A percentile compares a stretch with the other conserved stretches of the same genome.
phyloP scores from a whole-genome alignment of 2,888 invertebrate genomes.

The Sepiola atlantica region DNA sequence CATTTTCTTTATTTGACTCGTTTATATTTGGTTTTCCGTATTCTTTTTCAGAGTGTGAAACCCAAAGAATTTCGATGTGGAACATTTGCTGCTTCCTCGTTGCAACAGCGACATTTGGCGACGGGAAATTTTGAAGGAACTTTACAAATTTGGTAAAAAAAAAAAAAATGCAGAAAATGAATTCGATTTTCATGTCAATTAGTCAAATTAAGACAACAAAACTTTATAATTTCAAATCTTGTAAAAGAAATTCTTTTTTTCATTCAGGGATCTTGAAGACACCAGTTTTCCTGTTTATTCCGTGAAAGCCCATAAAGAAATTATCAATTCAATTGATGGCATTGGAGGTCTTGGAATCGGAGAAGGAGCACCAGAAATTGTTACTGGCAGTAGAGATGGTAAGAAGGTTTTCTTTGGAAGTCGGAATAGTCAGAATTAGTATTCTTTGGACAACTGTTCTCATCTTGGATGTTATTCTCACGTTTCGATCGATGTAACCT shows the following conservation, averaged over 20 bases:
- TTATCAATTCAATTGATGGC: constrained; percentile 93
- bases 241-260: not conserved
- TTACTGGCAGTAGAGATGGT: constrained; percentile 95
- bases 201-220: not conserved
- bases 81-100: constrained; percentile 91
- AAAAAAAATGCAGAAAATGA: not conserved
- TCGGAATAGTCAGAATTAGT: too few species aligned
- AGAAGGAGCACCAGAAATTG: constrained; percentile 95
- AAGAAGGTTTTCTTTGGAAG: constrained; percentile 52
- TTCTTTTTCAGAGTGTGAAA: constrained; percentile 80
- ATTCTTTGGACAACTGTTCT: too few species aligned
- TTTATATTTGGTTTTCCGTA: not conserved
- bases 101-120: constrained; percentile 87
- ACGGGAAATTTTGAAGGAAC: constrained; percentile 92
- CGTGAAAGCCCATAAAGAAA: constrained; percentile 85
- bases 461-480: too few species aligned
- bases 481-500: too few species aligned
- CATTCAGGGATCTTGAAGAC: constrained; percentile 71
- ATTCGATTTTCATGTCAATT: not conserved
- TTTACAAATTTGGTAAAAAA: constrained; percentile 85
- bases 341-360: constrained; percentile 87
- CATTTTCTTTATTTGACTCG: not conserved
- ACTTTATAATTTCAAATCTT: not conserved
- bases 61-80: constrained; percentile 92
- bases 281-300: constrained; percentile 79